Conservation (phyloP, 2,888 invertebrate genomes). For the Elgonia sp. region DNA sequence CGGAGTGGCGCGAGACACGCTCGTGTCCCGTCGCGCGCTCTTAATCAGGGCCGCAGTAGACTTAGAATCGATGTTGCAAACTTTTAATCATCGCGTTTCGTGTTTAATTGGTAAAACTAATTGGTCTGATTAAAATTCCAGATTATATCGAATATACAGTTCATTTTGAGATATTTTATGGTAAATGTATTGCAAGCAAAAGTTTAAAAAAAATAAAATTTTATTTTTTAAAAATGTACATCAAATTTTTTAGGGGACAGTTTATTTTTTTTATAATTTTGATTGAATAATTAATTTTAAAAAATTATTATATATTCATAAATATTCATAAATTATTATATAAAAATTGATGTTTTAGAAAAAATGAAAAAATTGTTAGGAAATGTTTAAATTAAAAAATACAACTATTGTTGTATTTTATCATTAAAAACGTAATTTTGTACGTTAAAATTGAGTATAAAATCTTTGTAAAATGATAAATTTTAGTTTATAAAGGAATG, state of each 20-base stretch:
- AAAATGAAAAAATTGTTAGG: no score
- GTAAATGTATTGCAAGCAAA: neutral
- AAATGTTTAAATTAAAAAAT: no score
- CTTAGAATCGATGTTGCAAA: constrained; percentile 18
- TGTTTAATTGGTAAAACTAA: constrained; percentile 38
- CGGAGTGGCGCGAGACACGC: constrained; percentile 69
- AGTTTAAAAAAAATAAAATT: no score
- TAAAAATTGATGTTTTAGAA: no score
- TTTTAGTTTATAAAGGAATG: constrained; percentile 12
- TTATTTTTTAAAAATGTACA: no score
- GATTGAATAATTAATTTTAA: no score
- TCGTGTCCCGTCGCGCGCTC: constrained; percentile 71
- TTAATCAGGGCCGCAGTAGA: constrained; percentile 68
- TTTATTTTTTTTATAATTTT: no score
- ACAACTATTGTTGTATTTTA: no score
- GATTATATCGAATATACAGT: neutral
- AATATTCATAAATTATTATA: no score
- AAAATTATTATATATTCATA: no score
- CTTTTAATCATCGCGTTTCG: constrained; percentile 13
- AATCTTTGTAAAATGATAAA: neutral
- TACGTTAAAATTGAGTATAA: neutral
- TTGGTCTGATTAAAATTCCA: constrained; percentile 15
- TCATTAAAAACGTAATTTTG: no score
- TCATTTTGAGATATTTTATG: neutral
- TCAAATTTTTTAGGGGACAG: no score